Evolutionary conservation across 2,113 vertebrate species (phyloP), one percentile per base, ranked within the genome.

Genomic region (Lucifuga dentata): DNA sequence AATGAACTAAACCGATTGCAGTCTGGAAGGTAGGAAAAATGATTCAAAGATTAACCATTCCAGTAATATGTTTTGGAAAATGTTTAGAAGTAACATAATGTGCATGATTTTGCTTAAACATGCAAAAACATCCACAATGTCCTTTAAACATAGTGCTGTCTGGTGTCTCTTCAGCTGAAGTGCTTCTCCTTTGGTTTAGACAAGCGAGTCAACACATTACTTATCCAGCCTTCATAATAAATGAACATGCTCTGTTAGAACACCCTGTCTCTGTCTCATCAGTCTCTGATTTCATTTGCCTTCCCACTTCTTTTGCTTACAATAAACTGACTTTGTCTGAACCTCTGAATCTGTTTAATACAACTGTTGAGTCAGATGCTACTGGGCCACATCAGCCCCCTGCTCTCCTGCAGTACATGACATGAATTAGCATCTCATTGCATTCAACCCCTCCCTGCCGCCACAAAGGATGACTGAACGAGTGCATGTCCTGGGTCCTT

Each of bases 401-500:
- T 50, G 44, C 33, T 69, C 45, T 55, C 45, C n/a, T 49, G 24
- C 35, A 55, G 36, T 21, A 16, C 19, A 13, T 67, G 63, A 48
- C 40, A 56, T 26, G 9, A 64, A 78, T 58, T 57, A 58, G 21
- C 78, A 84, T 79, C 59, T 81, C 50, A 78, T 81, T 20, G 63
- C 50, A 73, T 67, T 40, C 71, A 20, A 20, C 35, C 36, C 39
- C 32, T 51, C 19, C 55, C 33, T 17, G 24, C 48, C 32, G 20
- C 26, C 15, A 6, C 48, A 67, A 58, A 63, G 19, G 5, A 46
- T 46, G 44, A 64, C 41, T 73, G 53, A 73, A 39, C 7, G 29
- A 23, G 8, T 44, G 12, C 1, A 5, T 52, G 43, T 64, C 60
- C 15, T 11, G 21, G 20, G 68, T 73, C 58, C 51, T 68, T 72